A percentile compares a stretch with the other conserved stretches of the same genome.
phyloP scores from a whole-genome alignment of 2,888 invertebrate genomes.

The Drosophila koepferae region DNA sequence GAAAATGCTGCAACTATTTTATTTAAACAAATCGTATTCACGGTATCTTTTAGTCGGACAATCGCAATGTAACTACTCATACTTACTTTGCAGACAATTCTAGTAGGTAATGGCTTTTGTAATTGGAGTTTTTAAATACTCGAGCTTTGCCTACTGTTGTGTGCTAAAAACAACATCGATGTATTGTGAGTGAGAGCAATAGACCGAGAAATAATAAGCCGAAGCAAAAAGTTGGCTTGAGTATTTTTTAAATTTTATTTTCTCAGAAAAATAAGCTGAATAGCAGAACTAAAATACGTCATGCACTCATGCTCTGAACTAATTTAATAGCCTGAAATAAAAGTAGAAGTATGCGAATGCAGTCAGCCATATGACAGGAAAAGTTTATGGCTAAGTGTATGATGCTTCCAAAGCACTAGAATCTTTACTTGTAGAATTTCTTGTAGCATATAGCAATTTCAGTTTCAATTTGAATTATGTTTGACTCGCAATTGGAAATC shows the following conservation, averaged over 20 bases:
- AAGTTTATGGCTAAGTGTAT: conserved; percentile 52
- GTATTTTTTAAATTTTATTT: no score
- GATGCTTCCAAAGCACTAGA: neutral
- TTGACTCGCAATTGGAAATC: conserved; percentile 32
- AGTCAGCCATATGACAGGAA: conserved; percentile 66
- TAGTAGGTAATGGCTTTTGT: neutral
- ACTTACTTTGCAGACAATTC: neutral
- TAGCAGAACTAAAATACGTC: neutral
- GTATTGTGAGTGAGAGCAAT: neutral
- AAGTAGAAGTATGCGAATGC: conserved; percentile 50
- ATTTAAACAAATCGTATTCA: no score
- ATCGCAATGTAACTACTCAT: neutral
- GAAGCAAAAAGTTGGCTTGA: neutral
- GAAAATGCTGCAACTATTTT: neutral
- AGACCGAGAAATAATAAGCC: neutral
- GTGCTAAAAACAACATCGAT: no score
- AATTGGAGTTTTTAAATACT: conserved; percentile 1
- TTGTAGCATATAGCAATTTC: conserved; percentile 5
- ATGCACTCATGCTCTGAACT: neutral
- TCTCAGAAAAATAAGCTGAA: neutral
- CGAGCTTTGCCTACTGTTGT: neutral
- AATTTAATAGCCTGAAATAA: conserved; percentile 4
- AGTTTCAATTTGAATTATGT: conserved; percentile 25
- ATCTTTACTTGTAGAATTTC: neutral
- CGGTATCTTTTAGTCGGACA: neutral